Evolutionary conservation across 2,888 invertebrate species (phyloP).

Genomic region (Nomada ferruginata): DNA sequence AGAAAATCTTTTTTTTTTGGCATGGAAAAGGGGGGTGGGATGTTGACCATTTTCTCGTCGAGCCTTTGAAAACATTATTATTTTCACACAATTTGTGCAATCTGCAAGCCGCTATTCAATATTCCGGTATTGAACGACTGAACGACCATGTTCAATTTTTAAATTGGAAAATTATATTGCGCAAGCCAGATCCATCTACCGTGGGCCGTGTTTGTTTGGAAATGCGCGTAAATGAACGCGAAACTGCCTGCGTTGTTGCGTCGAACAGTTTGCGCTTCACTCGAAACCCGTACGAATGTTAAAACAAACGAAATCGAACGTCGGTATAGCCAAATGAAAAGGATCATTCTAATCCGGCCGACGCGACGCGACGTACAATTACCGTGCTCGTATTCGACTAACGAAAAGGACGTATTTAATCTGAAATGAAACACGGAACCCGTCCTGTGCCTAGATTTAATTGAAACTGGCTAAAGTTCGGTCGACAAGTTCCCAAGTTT

Average conservation of each 20-base stretch:
- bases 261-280: not conserved
- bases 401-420: conserved; percentile 31
- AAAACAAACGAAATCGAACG: conserved; percentile 20
- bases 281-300: not conserved
- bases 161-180: conserved; percentile 28
- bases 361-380: not conserved
- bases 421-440: conserved; percentile 34
- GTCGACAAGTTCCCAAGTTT: conserved; percentile 20
- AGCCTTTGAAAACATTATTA: not conserved
- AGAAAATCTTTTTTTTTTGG: too few relatives aligned
- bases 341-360: conserved; percentile 17
- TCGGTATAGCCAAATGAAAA: conserved; percentile 16
- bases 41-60: not conserved
- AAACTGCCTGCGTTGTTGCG: not conserved
- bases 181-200: conserved; percentile 1
- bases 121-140: not conserved
- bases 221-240: not conserved
- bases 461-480: conserved; percentile 37
- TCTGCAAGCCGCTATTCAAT: not conserved
- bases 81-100: not conserved
- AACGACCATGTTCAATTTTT: conserved; percentile 10
- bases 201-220: not conserved
- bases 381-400: not conserved
- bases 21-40: too few relatives aligned
- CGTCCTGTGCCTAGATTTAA: conserved; percentile 13